phyloP scores from a whole-genome alignment of 2,888 invertebrate species.

The Harpagoxenus sublaevis region DNA sequence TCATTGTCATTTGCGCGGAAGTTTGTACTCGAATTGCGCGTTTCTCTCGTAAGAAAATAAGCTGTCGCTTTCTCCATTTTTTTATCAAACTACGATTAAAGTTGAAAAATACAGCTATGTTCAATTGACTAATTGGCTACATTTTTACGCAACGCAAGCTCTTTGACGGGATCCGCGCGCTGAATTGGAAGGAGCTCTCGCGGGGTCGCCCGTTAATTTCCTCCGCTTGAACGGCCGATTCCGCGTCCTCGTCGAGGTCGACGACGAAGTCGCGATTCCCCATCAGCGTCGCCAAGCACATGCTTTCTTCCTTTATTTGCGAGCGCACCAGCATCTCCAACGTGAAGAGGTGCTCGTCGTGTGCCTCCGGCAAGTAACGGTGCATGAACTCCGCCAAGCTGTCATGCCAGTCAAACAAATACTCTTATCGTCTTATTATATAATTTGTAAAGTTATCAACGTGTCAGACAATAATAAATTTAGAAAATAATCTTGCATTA shows the following conservation, averaged over 20 bases:
- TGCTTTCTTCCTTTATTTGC: conserved; percentile 86
- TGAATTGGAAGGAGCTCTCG: conserved; percentile 89
- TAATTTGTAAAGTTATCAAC: background rate
- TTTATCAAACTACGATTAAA: background rate
- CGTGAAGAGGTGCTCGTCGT: conserved; percentile 93
- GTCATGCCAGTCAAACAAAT: conserved; percentile 2
- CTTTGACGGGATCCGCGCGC: conserved; percentile 91
- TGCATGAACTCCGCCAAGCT: conserved; percentile 93
- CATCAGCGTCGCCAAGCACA: conserved; percentile 88
- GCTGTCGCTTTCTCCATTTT: background rate
- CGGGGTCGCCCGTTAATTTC: conserved; percentile 84
- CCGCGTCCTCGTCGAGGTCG: conserved; percentile 78
- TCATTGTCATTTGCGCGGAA: background rate
- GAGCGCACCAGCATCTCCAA: conserved; percentile 90
- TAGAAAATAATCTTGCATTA: background rate
- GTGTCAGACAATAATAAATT: background rate
- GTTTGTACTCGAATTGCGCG: background rate
- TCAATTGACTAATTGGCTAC: conserved; percentile 83
- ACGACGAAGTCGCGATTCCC: conserved; percentile 85
- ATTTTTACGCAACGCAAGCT: conserved; percentile 93
- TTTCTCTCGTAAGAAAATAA: conserved; percentile 4
- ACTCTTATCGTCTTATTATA: background rate
- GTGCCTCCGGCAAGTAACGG: conserved; percentile 91
- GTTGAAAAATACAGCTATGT: background rate
- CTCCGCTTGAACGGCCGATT: conserved; percentile 81